These are phyloP conservation scores for Rhea americana DNA, from an alignment of 2,113 vertebrate genomes.

Conservation along the genomic window DNA sequence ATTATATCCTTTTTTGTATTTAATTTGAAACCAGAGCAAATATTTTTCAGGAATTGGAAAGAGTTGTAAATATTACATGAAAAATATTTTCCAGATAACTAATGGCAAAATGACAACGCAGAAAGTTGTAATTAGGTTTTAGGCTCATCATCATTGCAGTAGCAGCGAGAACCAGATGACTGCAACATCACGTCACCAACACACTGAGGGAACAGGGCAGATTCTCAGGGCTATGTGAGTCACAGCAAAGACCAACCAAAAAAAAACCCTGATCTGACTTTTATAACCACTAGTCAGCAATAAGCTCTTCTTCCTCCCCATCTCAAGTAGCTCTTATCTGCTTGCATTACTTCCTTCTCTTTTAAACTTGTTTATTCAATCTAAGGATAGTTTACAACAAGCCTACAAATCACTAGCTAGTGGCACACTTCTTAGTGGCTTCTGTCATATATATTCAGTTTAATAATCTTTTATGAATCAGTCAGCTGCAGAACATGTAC, in stretches of 20 bases:
- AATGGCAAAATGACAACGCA: background rate
- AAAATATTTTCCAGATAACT: background rate
- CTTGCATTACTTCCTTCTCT: background rate
- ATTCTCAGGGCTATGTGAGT: background rate
- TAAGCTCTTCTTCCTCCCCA: background rate
- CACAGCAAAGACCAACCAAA: background rate
- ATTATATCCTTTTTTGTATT: background rate
- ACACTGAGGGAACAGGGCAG: background rate
- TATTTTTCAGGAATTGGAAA: background rate
- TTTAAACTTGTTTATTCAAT: background rate
- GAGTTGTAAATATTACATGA: background rate
- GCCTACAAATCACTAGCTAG: background rate
- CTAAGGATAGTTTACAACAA: background rate
- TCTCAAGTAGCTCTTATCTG: background rate
- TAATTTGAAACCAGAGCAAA: background rate
- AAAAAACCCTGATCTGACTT: background rate
- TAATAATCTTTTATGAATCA: background rate
- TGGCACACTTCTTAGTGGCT: constrained; percentile 31
- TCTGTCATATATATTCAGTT: constrained; percentile 17
- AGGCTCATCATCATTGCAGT: background rate
- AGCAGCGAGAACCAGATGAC: background rate
- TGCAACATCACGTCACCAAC: background rate
- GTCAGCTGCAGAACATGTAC: background rate
- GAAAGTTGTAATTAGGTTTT: background rate
- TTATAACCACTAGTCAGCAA: background rate